A percentile compares a stretch with the other conserved stretches of the same genome.
These are phyloP conservation scores for Hypotaenidia philippensis DNA, from an alignment of 2,797 vertebrate species.

Conservation along the genomic window DNA sequence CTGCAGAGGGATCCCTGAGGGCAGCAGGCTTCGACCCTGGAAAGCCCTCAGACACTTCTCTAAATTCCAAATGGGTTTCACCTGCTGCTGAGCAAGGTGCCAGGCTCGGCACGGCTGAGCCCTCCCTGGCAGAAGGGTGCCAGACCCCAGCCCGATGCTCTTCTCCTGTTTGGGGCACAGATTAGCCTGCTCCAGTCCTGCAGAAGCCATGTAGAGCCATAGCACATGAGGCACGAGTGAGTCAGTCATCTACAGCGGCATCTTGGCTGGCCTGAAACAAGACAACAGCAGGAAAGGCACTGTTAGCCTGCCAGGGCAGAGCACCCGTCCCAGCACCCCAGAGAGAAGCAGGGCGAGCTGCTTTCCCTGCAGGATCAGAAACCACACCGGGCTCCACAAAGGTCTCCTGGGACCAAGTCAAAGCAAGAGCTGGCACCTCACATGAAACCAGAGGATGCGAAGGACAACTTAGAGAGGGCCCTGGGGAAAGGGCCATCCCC, in stretches of 20 bases:
- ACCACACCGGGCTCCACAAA: background rate
- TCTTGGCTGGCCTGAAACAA: conserved; percentile 61
- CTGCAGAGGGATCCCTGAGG: conserved; percentile 74
- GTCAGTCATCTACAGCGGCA: conserved; percentile 49
- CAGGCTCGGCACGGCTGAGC: conserved; percentile 39
- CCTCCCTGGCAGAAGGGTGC: background rate
- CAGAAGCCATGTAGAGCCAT: conserved; percentile 85
- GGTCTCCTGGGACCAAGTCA: background rate
- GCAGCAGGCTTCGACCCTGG: conserved; percentile 32
- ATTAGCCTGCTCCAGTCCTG: conserved; percentile 65
- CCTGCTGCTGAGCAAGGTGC: conserved; percentile 65
- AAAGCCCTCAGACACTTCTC: conserved; percentile 70
- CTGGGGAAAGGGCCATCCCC: background rate
- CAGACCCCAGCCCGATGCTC: conserved; percentile 4
- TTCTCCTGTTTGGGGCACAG: conserved; percentile 65
- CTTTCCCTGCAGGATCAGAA: background rate
- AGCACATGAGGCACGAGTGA: conserved; percentile 31
- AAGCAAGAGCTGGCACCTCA: background rate
- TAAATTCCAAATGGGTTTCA: conserved; percentile 73
- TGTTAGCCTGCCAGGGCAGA: background rate
- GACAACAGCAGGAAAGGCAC: background rate
- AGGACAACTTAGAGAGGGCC: background rate
- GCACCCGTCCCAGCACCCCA: background rate
- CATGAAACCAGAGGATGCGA: background rate
- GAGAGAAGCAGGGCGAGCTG: background rate